Percentiles rank a stretch among this genome's conserved stretches.
Conservation (phyloP, 2,888 invertebrate genomes). For the Arrhopalites spinosus region DNA sequence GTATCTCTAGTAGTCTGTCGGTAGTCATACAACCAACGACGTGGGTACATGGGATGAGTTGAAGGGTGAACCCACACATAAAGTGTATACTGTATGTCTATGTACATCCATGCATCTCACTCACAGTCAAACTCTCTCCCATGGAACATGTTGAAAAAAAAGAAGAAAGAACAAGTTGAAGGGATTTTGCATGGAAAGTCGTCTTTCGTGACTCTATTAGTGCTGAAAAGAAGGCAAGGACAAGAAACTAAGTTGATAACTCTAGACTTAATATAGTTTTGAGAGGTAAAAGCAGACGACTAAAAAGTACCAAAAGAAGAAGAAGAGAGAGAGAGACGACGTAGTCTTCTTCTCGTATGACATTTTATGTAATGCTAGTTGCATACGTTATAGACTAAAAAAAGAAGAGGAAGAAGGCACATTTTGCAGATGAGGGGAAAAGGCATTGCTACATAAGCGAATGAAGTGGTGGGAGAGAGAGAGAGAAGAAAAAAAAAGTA, state of each 20-base stretch:
- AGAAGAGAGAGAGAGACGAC: not conserved
- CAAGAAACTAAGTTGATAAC: slow-evolving; percentile 35
- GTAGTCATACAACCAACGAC: not conserved
- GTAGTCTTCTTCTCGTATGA: slow-evolving; percentile 12
- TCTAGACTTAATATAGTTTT: slow-evolving; percentile 37
- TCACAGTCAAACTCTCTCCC: not conserved
- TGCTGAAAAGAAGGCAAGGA: slow-evolving; percentile 19
- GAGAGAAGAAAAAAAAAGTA: slow-evolving; percentile 36
- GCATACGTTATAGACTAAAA: slow-evolving; percentile 20
- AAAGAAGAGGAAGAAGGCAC: slow-evolving; percentile 22
- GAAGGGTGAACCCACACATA: not conserved
- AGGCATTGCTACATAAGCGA: slow-evolving; percentile 33
- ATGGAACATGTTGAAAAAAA: slow-evolving; percentile 2
- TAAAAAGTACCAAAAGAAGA: slow-evolving; percentile 16
- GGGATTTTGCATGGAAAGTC: slow-evolving; percentile 33
- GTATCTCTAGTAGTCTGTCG: not conserved
- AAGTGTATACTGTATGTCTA: not conserved
- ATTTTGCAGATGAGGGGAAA: slow-evolving; percentile 39
- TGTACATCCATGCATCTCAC: not conserved
- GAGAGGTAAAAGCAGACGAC: slow-evolving; percentile 40
- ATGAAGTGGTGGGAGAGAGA: slow-evolving; percentile 37
- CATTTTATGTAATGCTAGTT: slow-evolving; percentile 23
- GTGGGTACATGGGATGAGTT: not conserved
- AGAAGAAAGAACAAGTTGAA: slow-evolving; percentile 3
- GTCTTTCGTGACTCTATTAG: slow-evolving; percentile 37